These are phyloP conservation scores for Leptodactylus fallax DNA, from an alignment of 2,797 vertebrate species.

Conservation along the genomic window DNA sequence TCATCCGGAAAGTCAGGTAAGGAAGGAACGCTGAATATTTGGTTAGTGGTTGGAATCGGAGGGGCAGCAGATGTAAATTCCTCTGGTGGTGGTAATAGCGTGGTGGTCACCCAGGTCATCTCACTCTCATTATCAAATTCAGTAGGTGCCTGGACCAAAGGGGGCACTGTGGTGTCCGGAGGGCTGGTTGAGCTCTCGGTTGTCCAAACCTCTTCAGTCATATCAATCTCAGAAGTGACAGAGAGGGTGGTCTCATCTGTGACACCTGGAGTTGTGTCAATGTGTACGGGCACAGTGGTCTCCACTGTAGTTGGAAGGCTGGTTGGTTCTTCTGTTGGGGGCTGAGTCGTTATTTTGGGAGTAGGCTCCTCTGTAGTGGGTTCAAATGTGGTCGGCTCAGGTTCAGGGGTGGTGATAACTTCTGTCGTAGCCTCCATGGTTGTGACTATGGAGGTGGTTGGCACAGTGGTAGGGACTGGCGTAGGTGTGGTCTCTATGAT, in stretches of 20 bases:
- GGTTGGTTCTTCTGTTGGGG: slow-evolving; percentile 70
- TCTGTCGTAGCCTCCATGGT: slow-evolving; percentile 66
- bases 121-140: slow-evolving; percentile 62
- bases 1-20: slow-evolving; percentile 69
- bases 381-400: slow-evolving; percentile 66
- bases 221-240: slow-evolving; percentile 64
- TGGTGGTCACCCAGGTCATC: slow-evolving; percentile 65
- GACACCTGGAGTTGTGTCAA: slow-evolving; percentile 64
- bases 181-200: slow-evolving; percentile 67
- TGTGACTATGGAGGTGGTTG: slow-evolving; percentile 46
- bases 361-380: slow-evolving; percentile 65
- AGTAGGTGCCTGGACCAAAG: slow-evolving; percentile 66
- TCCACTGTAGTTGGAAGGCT: slow-evolving; percentile 64
- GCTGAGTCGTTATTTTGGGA: slow-evolving; percentile 66
- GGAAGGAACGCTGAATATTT: slow-evolving; percentile 66
- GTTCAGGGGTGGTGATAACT: slow-evolving; percentile 64
- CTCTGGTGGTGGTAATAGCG: slow-evolving; percentile 62
- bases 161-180: slow-evolving; percentile 60
- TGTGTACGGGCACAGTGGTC: slow-evolving; percentile 50
- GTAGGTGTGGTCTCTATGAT: slow-evolving; percentile 62
- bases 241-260: background rate
- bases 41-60: slow-evolving; percentile 68
- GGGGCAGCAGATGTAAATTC: slow-evolving; percentile 65
- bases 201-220: slow-evolving; percentile 43
- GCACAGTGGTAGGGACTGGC: slow-evolving; percentile 43